phyloP scores from a whole-genome alignment of 2,797 vertebrate genomes.

The Rousettus madagascariensis region DNA sequence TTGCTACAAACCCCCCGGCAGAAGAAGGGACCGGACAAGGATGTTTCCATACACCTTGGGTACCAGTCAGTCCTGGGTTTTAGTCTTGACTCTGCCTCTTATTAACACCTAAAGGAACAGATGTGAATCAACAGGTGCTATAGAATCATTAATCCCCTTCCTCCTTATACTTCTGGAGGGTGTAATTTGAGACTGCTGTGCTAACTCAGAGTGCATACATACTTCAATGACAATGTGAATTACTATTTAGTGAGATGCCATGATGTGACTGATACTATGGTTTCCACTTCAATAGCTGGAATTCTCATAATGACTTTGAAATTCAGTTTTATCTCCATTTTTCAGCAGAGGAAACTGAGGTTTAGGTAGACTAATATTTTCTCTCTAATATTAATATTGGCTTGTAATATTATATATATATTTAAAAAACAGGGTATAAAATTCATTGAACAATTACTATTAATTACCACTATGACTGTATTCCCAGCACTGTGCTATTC shows the following conservation, averaged over 20 bases:
- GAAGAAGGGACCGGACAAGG: background rate
- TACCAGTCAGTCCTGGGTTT: background rate
- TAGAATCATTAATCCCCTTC: background rate
- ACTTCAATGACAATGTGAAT: background rate
- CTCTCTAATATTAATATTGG: background rate
- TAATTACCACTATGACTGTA: background rate
- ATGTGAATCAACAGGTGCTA: background rate
- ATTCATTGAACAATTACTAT: background rate
- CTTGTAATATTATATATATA: background rate
- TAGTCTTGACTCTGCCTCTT: background rate
- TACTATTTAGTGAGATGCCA: background rate
- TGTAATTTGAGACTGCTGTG: background rate
- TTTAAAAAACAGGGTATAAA: background rate
- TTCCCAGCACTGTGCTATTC: background rate
- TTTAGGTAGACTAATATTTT: background rate
- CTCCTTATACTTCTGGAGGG: background rate
- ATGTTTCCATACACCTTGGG: background rate
- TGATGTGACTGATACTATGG: accelerated
- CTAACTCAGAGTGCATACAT: background rate
- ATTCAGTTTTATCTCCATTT: background rate
- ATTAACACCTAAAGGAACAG: background rate
- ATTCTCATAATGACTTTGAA: background rate
- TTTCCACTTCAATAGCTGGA: background rate
- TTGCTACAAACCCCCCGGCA: accelerated
- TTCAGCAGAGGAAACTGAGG: slow-evolving; percentile 18